These are phyloP conservation scores for Andrena chrysosceles DNA, from an alignment of 2,888 invertebrate genomes.

Conservation along the genomic window DNA sequence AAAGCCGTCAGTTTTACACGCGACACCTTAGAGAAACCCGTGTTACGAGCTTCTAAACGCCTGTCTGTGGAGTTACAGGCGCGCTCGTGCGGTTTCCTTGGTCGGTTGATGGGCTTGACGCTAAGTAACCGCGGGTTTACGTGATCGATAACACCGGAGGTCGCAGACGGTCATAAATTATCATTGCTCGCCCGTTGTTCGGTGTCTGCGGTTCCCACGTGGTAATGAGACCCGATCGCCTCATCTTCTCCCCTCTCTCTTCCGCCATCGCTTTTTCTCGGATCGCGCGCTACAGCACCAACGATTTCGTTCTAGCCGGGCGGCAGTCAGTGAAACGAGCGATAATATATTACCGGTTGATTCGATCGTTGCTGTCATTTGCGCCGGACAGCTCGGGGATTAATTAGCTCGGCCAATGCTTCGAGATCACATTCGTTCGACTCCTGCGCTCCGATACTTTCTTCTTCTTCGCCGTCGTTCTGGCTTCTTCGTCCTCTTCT, in stretches of 20 bases:
- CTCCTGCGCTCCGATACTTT: slow-evolving; percentile 57
- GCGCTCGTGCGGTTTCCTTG: slow-evolving; percentile 19
- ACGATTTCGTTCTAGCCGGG: slow-evolving; percentile 63
- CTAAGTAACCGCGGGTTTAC: slow-evolving; percentile 57
- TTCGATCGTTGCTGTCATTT: slow-evolving; percentile 75
- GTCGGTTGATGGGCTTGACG: slow-evolving; percentile 53
- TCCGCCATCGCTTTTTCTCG: slow-evolving; percentile 49
- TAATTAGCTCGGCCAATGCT: slow-evolving; percentile 72
- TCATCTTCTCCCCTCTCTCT: slow-evolving; percentile 23
- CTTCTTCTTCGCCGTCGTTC: slow-evolving; percentile 23
- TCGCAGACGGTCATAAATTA: slow-evolving; percentile 71
- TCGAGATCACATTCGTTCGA: slow-evolving; percentile 66
- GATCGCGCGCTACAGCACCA: slow-evolving; percentile 22
- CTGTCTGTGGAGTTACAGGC: neutral
- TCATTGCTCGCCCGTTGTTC: slow-evolving; percentile 67
- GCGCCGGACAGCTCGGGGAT: slow-evolving; percentile 72
- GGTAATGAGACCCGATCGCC: slow-evolving; percentile 62
- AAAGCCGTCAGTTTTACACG: neutral
- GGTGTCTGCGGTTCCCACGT: slow-evolving; percentile 68
- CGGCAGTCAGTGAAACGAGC: slow-evolving; percentile 70
- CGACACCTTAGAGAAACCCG: neutral
- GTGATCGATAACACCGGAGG: slow-evolving; percentile 71
- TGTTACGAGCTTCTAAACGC: neutral
- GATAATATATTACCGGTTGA: slow-evolving; percentile 73
- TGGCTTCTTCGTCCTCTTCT: slow-evolving; percentile 1